Conservation (phyloP, 2,797 vertebrate genomes). For the Myotis pilosus region DNA sequence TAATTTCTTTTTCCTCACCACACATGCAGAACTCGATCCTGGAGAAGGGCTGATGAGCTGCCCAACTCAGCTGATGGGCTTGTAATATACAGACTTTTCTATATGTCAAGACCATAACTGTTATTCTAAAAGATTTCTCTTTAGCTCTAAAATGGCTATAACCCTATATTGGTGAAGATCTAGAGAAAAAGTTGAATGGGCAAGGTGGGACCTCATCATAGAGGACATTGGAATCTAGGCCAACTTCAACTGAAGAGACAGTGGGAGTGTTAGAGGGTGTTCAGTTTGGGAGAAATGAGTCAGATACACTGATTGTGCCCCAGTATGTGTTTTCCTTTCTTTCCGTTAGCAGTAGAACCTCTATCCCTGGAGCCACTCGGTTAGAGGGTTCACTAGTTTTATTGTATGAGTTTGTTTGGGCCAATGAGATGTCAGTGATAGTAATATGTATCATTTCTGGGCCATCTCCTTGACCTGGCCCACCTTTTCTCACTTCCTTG, state of each 20-base stretch:
- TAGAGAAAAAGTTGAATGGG: background rate
- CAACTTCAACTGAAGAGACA: background rate
- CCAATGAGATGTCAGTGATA: background rate
- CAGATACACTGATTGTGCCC: background rate
- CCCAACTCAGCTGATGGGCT: background rate
- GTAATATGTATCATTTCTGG: background rate
- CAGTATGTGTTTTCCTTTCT: background rate
- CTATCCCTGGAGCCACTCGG: background rate
- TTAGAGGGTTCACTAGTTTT: background rate
- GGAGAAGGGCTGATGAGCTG: background rate
- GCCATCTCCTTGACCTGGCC: background rate
- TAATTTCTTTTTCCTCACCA: background rate
- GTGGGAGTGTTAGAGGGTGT: background rate
- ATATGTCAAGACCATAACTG: background rate
- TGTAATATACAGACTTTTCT: background rate
- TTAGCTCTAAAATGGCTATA: background rate
- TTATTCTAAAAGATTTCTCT: constrained; percentile 26
- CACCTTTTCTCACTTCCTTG: background rate
- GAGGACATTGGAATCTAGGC: background rate
- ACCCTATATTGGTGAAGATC: background rate
- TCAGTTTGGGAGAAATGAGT: background rate
- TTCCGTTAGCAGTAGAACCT: background rate
- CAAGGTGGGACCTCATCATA: background rate
- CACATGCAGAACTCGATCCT: background rate
- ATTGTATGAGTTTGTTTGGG: background rate